Conservation (phyloP, 2,797 vertebrate species). For the Parotocinclus haroldoi region DNA sequence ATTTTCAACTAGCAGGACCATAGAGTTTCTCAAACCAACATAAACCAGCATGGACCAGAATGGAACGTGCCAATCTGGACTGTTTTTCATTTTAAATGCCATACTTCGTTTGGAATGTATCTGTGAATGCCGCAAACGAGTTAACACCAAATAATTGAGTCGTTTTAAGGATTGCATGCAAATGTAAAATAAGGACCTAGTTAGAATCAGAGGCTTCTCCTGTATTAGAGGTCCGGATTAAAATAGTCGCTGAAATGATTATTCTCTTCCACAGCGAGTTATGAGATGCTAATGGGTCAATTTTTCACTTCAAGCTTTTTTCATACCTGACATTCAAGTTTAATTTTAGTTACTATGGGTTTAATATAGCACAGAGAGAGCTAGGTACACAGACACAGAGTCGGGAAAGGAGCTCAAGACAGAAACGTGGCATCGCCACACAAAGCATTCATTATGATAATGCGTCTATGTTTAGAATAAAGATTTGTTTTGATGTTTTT, state of each 20-base stretch:
- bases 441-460: constrained; percentile 1
- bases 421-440: not conserved
- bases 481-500: not conserved
- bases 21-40: no score
- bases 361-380: constrained; percentile 52
- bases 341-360: constrained; percentile 57
- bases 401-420: constrained; percentile 8
- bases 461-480: constrained; percentile 5
- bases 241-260: constrained; percentile 63
- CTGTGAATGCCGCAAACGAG: no score
- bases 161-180: no score
- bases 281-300: constrained; percentile 60
- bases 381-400: constrained; percentile 18
- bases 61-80: no score
- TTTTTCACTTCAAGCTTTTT: constrained; percentile 57
- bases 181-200: no score
- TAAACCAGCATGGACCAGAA: no score
- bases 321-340: constrained; percentile 57
- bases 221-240: constrained; percentile 54
- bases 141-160: no score
- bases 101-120: no score
- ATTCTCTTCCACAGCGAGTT: constrained; percentile 53
- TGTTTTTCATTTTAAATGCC: no score
- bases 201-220: constrained; percentile 27
- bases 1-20: no score